A percentile compares a stretch with the other conserved stretches of the same genome.
Conservation (phyloP, 1,140 invertebrate genomes). For the Thrips palmi region DNA sequence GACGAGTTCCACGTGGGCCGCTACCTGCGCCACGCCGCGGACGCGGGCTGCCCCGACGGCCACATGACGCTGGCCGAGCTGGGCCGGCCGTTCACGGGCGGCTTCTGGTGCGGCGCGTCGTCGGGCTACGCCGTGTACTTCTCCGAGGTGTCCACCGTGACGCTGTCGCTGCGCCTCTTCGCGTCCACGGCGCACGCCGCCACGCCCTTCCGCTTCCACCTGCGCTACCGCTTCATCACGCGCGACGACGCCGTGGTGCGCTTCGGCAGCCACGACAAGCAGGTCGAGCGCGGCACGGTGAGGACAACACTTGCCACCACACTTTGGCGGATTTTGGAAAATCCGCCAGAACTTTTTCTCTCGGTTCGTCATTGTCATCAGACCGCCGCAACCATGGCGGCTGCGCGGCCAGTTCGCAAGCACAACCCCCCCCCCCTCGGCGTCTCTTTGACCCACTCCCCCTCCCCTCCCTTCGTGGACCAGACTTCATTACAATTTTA, state of each 20-base stretch:
- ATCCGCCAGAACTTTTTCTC: no score
- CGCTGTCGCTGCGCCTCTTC: slow-evolving; percentile 49
- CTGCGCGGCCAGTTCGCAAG: no score
- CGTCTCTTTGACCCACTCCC: no score
- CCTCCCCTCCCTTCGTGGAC: no score
- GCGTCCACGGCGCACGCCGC: slow-evolving; percentile 21
- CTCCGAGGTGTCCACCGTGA: slow-evolving; percentile 65
- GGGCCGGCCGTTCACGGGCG: slow-evolving; percentile 60
- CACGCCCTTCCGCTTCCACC: slow-evolving; percentile 49
- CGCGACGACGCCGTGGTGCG: slow-evolving; percentile 53
- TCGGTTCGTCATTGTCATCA: no score
- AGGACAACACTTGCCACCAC: no score
- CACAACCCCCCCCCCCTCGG: no score
- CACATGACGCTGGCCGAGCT: slow-evolving; percentile 67
- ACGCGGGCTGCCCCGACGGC: slow-evolving; percentile 61
- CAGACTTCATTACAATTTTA: no score
- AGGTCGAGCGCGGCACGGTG: slow-evolving; percentile 54
- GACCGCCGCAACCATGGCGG: no score
- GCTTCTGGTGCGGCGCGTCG: slow-evolving; percentile 63
- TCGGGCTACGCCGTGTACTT: slow-evolving; percentile 61
- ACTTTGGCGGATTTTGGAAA: no score
- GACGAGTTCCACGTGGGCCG: slow-evolving; percentile 64
- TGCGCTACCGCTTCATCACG: slow-evolving; percentile 60
- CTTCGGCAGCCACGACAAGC: slow-evolving; percentile 47
- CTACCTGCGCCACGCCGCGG: slow-evolving; percentile 34